Evolutionary conservation across 1,140 invertebrate species (phyloP).

Genomic region (Drosophila prosaltans): DNA sequence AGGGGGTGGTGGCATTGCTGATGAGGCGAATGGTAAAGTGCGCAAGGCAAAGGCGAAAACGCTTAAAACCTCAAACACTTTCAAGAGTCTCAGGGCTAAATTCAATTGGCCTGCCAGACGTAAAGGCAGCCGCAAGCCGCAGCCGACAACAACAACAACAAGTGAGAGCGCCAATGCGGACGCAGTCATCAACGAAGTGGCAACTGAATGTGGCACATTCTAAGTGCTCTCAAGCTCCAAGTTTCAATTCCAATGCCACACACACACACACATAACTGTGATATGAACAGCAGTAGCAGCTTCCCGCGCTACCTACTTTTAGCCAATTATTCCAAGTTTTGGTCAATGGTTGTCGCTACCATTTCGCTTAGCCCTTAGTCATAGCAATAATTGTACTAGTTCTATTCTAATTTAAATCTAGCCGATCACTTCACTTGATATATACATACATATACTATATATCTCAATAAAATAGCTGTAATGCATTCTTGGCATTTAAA

Average conservation of each 20-base stretch:
- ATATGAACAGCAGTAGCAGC: constrained; percentile 63
- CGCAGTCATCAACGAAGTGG: constrained; percentile 10
- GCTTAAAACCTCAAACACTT: constrained; percentile 51
- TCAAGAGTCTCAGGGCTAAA: constrained; percentile 65
- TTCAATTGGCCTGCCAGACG: constrained; percentile 73
- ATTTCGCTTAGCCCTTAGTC: constrained; percentile 13
- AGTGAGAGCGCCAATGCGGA: constrained; percentile 3
- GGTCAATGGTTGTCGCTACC: constrained; percentile 33
- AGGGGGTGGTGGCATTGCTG: constrained; percentile 8
- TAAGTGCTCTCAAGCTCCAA: constrained; percentile 33
- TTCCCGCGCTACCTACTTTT: constrained; percentile 47
- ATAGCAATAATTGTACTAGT: constrained; percentile 28
- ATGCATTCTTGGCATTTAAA: constrained; percentile 22
- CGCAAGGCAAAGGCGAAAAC: constrained; percentile 63
- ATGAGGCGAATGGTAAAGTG: constrained; percentile 60
- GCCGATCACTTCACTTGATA: neutral
- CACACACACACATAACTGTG: constrained; percentile 57
- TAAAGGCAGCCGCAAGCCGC: constrained; percentile 52
- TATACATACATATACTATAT: neutral
- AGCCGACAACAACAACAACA: constrained; percentile 2
- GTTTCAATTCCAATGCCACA: constrained; percentile 52
- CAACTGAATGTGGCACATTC: constrained; percentile 46
- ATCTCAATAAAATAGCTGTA: constrained; percentile 51
- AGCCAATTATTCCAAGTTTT: constrained; percentile 51
- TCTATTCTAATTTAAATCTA: constrained; percentile 18